A percentile compares a stretch with the other conserved stretches of the same genome.
Evolutionary conservation across 2,797 vertebrate genomes (phyloP).

Genomic region (Hybognathus amarus): DNA sequence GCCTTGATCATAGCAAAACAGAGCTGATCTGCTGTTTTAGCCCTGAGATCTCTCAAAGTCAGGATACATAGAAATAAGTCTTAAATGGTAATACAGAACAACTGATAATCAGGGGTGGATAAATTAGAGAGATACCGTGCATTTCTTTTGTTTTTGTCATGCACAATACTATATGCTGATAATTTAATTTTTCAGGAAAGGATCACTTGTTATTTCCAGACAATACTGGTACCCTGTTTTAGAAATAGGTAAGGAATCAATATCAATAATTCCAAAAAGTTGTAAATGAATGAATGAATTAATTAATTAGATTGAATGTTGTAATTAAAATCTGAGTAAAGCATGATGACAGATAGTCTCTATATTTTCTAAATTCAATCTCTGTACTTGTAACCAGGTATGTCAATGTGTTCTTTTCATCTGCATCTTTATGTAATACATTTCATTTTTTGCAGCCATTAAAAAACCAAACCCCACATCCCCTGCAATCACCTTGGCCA

Average conservation of each 20-base stretch:
- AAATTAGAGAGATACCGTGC: too few species aligned
- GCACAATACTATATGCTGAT: neutral
- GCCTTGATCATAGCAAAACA: neutral
- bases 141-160: conserved; percentile 3
- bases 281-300: neutral
- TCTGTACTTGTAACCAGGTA: neutral
- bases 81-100: neutral
- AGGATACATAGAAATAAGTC: neutral
- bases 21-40: neutral
- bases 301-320: neutral
- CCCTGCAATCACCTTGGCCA: conserved; percentile 11
- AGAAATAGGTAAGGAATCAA: conserved; percentile 40
- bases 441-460: conserved; percentile 3
- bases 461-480: neutral
- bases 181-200: conserved; percentile 27
- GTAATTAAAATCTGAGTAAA: neutral
- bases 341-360: neutral
- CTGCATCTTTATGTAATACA: neutral
- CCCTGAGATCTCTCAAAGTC: neutral
- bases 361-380: neutral
- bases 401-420: neutral
- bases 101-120: neutral
- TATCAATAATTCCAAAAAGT: neutral
- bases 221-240: conserved; percentile 51
- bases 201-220: conserved; percentile 42